Evolutionary conservation across 2,888 invertebrate species (phyloP).

Genomic region (Drosophila greeni): DNA sequence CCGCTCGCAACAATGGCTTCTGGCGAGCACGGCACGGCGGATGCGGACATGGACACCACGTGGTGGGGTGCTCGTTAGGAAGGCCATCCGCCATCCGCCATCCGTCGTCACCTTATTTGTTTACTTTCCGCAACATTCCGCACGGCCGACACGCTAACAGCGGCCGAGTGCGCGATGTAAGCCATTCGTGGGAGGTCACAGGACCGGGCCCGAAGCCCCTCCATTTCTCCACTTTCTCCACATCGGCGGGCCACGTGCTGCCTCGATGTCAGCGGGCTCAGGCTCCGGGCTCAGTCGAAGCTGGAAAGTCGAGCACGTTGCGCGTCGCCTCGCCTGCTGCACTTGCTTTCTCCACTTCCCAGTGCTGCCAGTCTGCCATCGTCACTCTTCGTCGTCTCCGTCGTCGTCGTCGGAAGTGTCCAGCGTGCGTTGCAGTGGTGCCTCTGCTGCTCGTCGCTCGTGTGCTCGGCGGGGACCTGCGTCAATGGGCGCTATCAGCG

Average conservation of each 20-base stretch:
- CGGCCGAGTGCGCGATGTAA: conserved; percentile 14
- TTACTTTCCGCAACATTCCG: conserved; percentile 29
- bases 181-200: conserved; percentile 27
- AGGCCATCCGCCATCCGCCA: conserved; percentile 1
- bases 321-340: conserved; percentile 11
- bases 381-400: neutral
- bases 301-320: conserved; percentile 30
- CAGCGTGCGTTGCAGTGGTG: conserved; percentile 10
- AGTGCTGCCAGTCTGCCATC: conserved; percentile 4
- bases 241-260: conserved; percentile 13
- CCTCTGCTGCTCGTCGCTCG: conserved; percentile 7
- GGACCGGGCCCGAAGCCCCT: conserved; percentile 14
- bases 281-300: conserved; percentile 24
- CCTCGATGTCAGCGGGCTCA: conserved; percentile 19
- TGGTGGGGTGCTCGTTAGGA: conserved; percentile 10
- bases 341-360: conserved; percentile 8
- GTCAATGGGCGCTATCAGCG: conserved; percentile 23
- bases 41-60: conserved; percentile 14
- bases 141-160: conserved; percentile 24
- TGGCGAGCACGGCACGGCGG: conserved; percentile 2
- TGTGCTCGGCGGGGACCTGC: conserved; percentile 12
- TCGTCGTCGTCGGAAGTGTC: neutral
- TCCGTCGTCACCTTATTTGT: conserved; percentile 19
- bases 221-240: conserved; percentile 8
- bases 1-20: conserved; percentile 11